Evolutionary conservation across 1,140 invertebrate genomes (phyloP), one percentile per base, ranked within the genome.

Genomic region (Heliconius eleuchia): DNA sequence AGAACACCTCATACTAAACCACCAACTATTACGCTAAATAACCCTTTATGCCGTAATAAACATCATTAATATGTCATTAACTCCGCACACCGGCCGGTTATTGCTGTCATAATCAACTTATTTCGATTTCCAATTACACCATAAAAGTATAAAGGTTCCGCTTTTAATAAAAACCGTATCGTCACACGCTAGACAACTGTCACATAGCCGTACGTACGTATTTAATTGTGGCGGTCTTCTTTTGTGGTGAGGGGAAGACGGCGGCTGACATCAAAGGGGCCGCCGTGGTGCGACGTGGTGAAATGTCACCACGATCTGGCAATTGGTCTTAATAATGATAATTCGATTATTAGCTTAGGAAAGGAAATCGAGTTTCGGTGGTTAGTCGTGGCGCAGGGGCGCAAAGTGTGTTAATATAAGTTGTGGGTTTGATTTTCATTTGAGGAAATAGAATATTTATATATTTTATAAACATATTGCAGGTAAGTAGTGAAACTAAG

Each of bases 221-320:
- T 91, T 90, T 92, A 93, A 93, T 89, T 88, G 87, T 85, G 85
- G 77, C 92, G 92, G 92, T 71, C 27, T 84, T 82, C 87, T 92
- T 30, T 93, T 93, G 89, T 85, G 73, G 76, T 30, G 73, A 86
- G 83, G 80, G 85, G 70, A 78, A 91, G 91, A 91, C 55, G 88
- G 85, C 89, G 77, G 86, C 60, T 5, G 19, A 57, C 79, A 85
- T 89, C 87, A 91, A 91, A 91, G 82, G 82, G 46, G 85, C 86
- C 88, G 89, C 83, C 78, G 82, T 52, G 78, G 74, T 73, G 50
- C 83, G 89, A 83, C 84, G 83, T 86, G 79, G 87, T 85, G 87
- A 92, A 93, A 93, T 93, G 92, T 93, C 92, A 92, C 90, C 92
- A 87, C 86, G 87, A 85, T 89, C 86, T 82, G 87, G 88, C 90